Percentiles rank a stretch among this genome's conserved stretches.
Conservation (phyloP, 2,797 vertebrate genomes). For the Squalus acanthias region DNA sequence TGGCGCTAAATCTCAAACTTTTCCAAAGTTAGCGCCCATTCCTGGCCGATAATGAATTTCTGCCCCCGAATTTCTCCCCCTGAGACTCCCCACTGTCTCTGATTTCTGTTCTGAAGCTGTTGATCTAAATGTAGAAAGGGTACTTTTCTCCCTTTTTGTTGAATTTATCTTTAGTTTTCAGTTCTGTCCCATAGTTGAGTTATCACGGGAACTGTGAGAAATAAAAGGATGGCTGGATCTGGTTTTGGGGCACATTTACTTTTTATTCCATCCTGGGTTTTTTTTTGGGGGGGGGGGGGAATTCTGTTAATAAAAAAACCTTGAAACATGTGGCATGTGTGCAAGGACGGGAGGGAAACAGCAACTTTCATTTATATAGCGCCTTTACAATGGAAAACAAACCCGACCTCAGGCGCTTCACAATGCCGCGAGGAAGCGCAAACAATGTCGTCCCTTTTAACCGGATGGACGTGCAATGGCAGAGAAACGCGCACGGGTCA, state of each 20-base stretch:
- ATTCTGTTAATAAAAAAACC: neutral
- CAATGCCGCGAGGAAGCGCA: neutral
- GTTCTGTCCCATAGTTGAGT: neutral
- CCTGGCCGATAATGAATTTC: no score
- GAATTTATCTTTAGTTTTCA: neutral
- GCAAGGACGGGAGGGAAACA: neutral
- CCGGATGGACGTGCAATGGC: no score
- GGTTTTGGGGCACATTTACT: neutral
- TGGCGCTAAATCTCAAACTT: no score
- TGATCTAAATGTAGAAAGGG: no score
- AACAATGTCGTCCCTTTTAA: no score
- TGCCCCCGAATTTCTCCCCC: no score
- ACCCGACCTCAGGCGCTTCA: neutral
- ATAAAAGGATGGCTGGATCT: neutral
- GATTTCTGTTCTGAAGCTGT: neutral
- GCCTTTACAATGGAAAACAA: neutral
- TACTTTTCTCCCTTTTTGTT: neutral
- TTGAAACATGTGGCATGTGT: neutral
- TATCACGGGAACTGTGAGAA: neutral
- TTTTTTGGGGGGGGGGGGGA: neutral
- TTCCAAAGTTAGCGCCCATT: no score
- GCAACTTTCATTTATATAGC: neutral
- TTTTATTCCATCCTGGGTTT: neutral
- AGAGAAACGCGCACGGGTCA: no score
- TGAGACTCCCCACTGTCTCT: neutral